Base-by-base conservation (phyloP, 2,113 vertebrate genomes). In the Mustela nigripes region DNA sequence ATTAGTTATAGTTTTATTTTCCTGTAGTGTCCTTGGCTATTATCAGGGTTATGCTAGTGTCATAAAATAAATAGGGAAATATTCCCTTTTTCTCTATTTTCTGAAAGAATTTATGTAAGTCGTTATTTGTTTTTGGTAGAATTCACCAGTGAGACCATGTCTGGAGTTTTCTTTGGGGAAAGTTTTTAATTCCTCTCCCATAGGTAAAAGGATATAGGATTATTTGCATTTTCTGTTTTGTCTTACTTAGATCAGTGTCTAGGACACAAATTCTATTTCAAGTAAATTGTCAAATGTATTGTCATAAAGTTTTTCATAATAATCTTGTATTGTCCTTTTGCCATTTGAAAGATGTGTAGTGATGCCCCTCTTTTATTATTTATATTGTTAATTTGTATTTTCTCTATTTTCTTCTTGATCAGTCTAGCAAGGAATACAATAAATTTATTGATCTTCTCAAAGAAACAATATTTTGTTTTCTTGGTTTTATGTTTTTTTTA, bases 331-430 rank as follows among this genome's bases (percentile, higher is more conserved):
- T 74, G 36, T 81, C 28, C 10, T 88, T 92, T 63, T 80, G 78
- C 60, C 76, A 26, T 83, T 67, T 83, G 76, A 42, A 83, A 83
- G 31, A 78, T 82, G 33, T 45, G 4, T 92, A 16, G 28, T 62
- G 31, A 36, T 67, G 42, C 5, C 60, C 14, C 1, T 76, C 39
- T 89, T 95, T 81, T 22, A 67, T 74, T 94, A 24, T 86, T 87
- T 83, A 71, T 71, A 71, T 67, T 87, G 33, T 83, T 88, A 82
- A 92, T 69, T 92, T 81, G 16, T 94, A 73, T 69, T 88, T 94
- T 86, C 56, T 94, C 36, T 33, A 19, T 65, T 56, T 86, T 67
- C 79, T 89, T 63, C 69, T 88, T 80, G 12, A 79, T 79, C 50
- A 76, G 10, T 62, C 22, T 62, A 16, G 45, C 22, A 28, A 76